Percentiles rank a stretch among this genome's conserved stretches.
phyloP scores from a whole-genome alignment of 2,797 vertebrate species.

The Hypotaenidia okinawae region DNA sequence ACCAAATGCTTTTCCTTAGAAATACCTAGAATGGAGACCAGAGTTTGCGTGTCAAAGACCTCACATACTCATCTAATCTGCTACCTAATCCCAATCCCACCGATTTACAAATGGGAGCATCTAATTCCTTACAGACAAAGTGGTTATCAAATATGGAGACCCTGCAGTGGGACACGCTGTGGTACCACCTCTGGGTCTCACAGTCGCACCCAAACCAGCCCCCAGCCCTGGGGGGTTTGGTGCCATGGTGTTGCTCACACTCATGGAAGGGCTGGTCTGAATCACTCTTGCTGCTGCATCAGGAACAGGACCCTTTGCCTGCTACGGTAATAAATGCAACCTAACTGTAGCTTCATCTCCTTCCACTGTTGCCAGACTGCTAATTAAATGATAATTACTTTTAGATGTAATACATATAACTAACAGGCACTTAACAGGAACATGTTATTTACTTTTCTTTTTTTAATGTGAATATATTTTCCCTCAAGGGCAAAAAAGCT shows the following conservation, averaged over 20 bases:
- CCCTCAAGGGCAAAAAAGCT: not conserved
- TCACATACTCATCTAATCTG: fast-evolving
- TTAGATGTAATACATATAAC: slow-evolving; percentile 46
- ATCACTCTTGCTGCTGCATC: not conserved
- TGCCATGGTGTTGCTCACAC: fast-evolving
- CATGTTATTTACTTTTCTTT: slow-evolving; percentile 22
- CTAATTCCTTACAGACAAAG: not conserved
- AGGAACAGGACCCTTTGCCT: not conserved
- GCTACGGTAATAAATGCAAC: not conserved
- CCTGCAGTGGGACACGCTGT: not conserved
- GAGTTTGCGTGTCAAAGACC: not conserved
- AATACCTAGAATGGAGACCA: not conserved
- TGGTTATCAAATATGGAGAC: fast-evolving
- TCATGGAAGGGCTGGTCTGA: not conserved
- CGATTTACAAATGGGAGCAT: not conserved
- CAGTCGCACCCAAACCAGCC: fast-evolving
- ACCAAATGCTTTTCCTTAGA: not conserved
- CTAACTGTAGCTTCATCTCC: not conserved
- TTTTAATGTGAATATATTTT: slow-evolving; percentile 15
- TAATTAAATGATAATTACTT: slow-evolving; percentile 63
- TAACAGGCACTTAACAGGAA: slow-evolving; percentile 44
- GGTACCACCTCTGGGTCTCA: not conserved
- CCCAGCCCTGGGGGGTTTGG: fast-evolving
- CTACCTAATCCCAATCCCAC: not conserved
- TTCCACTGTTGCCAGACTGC: slow-evolving; percentile 23